Evolutionary conservation across 2,888 invertebrate genomes (phyloP).

Genomic region (Cataglyphis altisquamis): DNA sequence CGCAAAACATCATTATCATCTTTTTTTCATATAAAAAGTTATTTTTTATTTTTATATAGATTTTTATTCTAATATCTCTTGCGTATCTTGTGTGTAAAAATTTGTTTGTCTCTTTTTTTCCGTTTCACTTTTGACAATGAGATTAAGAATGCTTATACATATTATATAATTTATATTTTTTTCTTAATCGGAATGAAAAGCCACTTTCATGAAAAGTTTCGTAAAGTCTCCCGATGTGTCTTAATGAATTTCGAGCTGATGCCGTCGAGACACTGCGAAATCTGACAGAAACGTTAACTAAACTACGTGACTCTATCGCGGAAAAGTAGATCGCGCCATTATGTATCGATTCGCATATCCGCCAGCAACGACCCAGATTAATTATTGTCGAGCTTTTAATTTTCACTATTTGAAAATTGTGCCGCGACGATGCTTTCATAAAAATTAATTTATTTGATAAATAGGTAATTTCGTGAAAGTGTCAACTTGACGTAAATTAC

Average conservation of each 20-base stretch:
- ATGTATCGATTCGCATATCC: constrained; percentile 55
- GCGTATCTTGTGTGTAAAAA: too few species aligned
- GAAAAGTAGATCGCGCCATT: constrained; percentile 23
- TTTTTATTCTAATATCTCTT: neutral
- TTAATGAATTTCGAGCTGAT: constrained; percentile 17
- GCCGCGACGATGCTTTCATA: neutral
- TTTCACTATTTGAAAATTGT: constrained; percentile 23
- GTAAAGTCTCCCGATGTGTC: neutral
- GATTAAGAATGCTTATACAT: neutral
- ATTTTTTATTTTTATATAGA: neutral
- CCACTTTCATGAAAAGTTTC: constrained; percentile 55
- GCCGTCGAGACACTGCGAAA: constrained; percentile 1
- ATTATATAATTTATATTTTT: neutral
- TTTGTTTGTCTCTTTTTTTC: too few species aligned
- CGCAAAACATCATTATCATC: neutral
- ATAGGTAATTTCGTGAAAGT: neutral
- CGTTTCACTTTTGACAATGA: neutral
- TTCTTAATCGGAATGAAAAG: too few species aligned
- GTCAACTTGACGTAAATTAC: neutral
- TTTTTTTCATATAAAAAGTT: neutral
- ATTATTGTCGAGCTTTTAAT: constrained; percentile 65
- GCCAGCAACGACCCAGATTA: constrained; percentile 58
- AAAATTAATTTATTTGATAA: neutral
- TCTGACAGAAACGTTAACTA: constrained; percentile 7
- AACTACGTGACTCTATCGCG: neutral